Base-by-base conservation (phyloP, 1,140 invertebrate genomes). In the Oreohelix idahoensis region DNA sequence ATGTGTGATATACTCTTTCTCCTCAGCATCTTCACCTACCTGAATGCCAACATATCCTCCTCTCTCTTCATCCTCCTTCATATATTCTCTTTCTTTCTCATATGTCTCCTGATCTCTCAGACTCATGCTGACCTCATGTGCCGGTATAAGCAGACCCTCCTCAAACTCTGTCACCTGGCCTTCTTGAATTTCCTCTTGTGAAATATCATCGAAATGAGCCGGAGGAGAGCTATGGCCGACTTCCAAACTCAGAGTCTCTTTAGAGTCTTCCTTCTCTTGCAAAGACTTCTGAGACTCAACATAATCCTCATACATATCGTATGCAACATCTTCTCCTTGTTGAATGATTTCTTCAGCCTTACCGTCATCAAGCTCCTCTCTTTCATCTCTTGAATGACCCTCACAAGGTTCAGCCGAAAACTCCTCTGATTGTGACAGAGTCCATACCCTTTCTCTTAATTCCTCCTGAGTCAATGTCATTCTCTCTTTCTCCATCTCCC, bases 281-380 rank as follows among this genome's bases (percentile, higher is more conserved):
- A 66, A 38, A 17, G 74, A 58, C 71, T 26, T 73, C 78, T 81
- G 76, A 26, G 78, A 86, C 76, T 86, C 79, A 81, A 82, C 79
- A 81, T 83, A 66, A 29, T 35, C 51, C 42, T 63, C 23, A 78
- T 35, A 77, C 75, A 45, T 77, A 35, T 58, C 38, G 26, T 74
- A 42, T 5, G 38, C 11, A 11, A 39, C 58, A 53, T 63, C 29
- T 26, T 81, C 83, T 53, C 29, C 80, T 53, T 81, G 36, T 29
- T 32, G 10, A 5, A 42, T 76, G 42, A 70, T 35, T 36, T 71
- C 79, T 66, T 71, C 79, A 32, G 73, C 84, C 35, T 83, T 79
- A 38, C 78, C 82, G 45, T 42, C 71, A 8, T 13, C 49, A n/a
- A 8, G 0, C 23, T 77, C 75, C 13, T 76, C 45, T 11, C 29